Conservation (phyloP, 2,113 vertebrate genomes). For the Hemichromis elongatus region DNA sequence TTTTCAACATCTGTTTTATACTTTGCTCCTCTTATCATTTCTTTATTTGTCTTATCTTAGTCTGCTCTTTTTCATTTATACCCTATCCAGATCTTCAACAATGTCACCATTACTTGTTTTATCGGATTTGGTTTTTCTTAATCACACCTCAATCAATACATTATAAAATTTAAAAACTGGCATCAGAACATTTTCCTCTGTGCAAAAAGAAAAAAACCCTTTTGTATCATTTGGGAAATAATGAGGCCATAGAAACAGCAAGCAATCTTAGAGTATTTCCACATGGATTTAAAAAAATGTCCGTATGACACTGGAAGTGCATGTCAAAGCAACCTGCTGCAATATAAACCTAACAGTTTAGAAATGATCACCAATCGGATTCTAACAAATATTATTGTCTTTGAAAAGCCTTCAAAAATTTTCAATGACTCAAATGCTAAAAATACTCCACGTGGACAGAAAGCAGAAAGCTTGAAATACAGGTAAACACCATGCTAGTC, state of each 20-base stretch:
- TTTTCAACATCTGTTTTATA: constrained; percentile 1
- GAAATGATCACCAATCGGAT: background rate
- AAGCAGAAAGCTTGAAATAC: background rate
- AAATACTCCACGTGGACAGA: background rate
- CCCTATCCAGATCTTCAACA: background rate
- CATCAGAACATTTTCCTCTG: background rate
- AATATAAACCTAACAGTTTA: background rate
- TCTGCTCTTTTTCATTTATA: background rate
- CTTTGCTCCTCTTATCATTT: background rate
- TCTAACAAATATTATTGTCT: background rate
- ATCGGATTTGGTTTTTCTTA: background rate
- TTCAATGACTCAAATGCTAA: background rate
- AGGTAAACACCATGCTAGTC: too few species aligned
- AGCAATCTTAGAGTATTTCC: background rate
- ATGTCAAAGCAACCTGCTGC: background rate
- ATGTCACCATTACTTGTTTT: background rate
- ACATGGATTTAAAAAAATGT: background rate
- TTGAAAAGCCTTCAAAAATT: too few species aligned
- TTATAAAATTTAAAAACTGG: background rate
- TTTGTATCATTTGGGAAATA: background rate
- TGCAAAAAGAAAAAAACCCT: background rate
- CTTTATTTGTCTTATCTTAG: background rate
- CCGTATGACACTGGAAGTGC: background rate
- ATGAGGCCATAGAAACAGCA: background rate
- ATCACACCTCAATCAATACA: background rate